These are phyloP conservation scores for Dasypus novemcinctus DNA, from an alignment of 2,113 vertebrate species.

Conservation along the genomic window DNA sequence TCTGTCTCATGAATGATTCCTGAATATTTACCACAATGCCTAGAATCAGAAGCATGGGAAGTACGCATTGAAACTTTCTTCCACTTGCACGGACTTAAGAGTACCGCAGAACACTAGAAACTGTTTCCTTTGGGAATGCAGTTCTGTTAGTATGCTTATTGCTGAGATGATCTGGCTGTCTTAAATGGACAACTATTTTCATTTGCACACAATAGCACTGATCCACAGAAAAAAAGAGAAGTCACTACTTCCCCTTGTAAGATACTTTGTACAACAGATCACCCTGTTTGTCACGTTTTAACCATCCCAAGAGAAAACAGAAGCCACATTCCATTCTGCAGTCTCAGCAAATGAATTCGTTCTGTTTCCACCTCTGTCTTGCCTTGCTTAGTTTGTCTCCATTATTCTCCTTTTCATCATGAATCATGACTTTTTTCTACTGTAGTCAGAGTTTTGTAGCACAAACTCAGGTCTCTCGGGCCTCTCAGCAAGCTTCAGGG, in stretches of 20 bases:
- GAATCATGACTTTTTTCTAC: conserved; percentile 81
- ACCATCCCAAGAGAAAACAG: conserved; percentile 64
- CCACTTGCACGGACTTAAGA: not conserved
- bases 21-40: conserved; percentile 52
- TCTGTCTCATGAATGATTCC: conserved; percentile 54
- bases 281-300: conserved; percentile 70
- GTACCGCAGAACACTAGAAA: conserved; percentile 56
- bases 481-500: conserved; percentile 94
- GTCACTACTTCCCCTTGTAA: conserved; percentile 56
- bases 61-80: conserved; percentile 9
- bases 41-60: conserved; percentile 31
- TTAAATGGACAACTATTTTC: conserved; percentile 63
- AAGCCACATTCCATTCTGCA: conserved; percentile 59
- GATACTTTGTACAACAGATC: conserved; percentile 60
- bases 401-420: conserved; percentile 76
- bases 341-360: conserved; percentile 64
- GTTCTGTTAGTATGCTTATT: conserved; percentile 59
- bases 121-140: conserved; percentile 59
- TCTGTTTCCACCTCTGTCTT: conserved; percentile 67
- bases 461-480: conserved; percentile 89
- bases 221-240: conserved; percentile 63
- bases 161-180: conserved; percentile 68
- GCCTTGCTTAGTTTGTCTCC: conserved; percentile 68
- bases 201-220: conserved; percentile 68
- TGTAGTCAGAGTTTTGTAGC: conserved; percentile 82